Evolutionary conservation across 2,888 invertebrate genomes (phyloP).

Genomic region (Liodrosophila aerea): DNA sequence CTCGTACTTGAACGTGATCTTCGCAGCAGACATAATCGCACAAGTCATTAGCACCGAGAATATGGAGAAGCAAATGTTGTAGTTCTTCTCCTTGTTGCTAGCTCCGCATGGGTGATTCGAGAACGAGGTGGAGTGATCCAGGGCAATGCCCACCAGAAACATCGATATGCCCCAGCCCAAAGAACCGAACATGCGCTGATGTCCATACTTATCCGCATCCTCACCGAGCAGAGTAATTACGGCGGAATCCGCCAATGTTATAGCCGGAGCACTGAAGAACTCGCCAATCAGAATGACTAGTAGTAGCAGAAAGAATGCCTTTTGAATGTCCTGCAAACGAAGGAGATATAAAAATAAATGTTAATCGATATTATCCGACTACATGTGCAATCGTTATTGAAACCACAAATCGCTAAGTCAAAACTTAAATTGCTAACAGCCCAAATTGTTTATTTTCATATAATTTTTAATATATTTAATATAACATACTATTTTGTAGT

Average conservation of each 20-base stretch:
- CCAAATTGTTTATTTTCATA: too few relatives aligned
- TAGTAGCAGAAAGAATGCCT: slow-evolving; percentile 96
- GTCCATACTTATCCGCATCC: slow-evolving; percentile 94
- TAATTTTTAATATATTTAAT: too few relatives aligned
- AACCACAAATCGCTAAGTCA: too few relatives aligned
- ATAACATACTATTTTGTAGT: too few relatives aligned
- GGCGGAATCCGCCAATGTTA: slow-evolving; percentile 96
- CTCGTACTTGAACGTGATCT: slow-evolving; percentile 87
- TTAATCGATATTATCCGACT: too few relatives aligned
- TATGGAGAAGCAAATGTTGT: slow-evolving; percentile 98
- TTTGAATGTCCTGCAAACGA: slow-evolving; percentile 89
- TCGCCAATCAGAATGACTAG: slow-evolving; percentile 97
- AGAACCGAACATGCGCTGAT: slow-evolving; percentile 99
- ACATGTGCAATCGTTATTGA: too few relatives aligned
- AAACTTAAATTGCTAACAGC: too few relatives aligned
- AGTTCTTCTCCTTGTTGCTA: slow-evolving; percentile 96
- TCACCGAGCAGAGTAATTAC: slow-evolving; percentile 94
- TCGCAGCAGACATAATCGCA: slow-evolving; percentile 95
- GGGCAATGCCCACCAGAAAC: slow-evolving; percentile 96
- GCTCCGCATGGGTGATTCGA: slow-evolving; percentile 95
- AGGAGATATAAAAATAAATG: neutral
- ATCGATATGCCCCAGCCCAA: slow-evolving; percentile 99
- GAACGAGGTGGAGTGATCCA: slow-evolving; percentile 98
- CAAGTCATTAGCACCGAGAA: slow-evolving; percentile 98
- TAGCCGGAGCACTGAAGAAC: slow-evolving; percentile 98